Conservation (phyloP, 2,113 vertebrate species). For the Mohoua ochrocephala region DNA sequence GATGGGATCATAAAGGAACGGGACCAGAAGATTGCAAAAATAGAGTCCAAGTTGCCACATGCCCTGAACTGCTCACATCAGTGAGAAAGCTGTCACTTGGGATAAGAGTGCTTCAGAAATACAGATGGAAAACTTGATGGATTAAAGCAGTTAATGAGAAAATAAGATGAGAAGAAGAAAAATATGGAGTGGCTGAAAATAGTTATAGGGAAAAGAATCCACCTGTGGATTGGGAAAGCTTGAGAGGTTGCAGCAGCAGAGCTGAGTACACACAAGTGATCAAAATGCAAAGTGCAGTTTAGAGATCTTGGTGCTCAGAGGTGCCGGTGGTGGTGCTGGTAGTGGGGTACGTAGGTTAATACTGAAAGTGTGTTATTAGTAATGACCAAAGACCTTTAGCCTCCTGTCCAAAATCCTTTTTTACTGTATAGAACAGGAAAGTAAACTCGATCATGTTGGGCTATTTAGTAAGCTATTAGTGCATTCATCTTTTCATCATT, state of each 20-base stretch:
- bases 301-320: neutral
- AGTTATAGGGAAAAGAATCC: neutral
- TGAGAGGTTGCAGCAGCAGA: neutral
- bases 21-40: neutral
- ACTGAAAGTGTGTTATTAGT: slow-evolving; percentile 71
- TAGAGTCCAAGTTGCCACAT: neutral
- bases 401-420: slow-evolving; percentile 72
- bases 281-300: neutral
- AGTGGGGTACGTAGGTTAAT: slow-evolving; percentile 67
- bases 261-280: neutral
- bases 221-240: neutral
- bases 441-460: slow-evolving; percentile 74
- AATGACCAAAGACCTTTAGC: slow-evolving; percentile 75
- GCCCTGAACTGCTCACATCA: neutral
- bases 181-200: neutral
- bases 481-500: slow-evolving; percentile 97
- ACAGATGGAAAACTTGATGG: neutral
- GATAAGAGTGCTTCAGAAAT: neutral
- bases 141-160: neutral
- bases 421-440: slow-evolving; percentile 71
- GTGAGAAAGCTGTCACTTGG: neutral
- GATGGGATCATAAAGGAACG: neutral
- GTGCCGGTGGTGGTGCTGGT: neutral
- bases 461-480: slow-evolving; percentile 95
- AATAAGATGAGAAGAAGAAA: neutral